These are phyloP conservation scores for Datnioides undecimradiatus DNA, from an alignment of 2,113 vertebrate genomes.

Conservation along the genomic window DNA sequence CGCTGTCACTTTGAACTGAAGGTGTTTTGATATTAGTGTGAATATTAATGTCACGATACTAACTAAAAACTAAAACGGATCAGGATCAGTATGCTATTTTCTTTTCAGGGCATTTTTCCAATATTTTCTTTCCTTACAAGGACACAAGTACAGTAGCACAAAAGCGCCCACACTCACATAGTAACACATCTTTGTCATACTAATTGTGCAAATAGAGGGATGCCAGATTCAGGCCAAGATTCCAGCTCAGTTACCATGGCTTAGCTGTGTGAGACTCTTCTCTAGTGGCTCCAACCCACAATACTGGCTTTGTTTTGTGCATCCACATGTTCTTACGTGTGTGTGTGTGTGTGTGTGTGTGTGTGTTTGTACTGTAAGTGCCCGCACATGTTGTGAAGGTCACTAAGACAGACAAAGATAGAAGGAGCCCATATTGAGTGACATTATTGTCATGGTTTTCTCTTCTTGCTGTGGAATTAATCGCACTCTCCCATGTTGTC, in stretches of 20 bases:
- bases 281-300: slow-evolving; percentile 37
- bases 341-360: slow-evolving; percentile 1
- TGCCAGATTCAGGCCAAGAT: slow-evolving; percentile 44
- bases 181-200: slow-evolving; percentile 42
- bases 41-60: not conserved
- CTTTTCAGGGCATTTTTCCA: not conserved
- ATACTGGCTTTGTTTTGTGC: slow-evolving; percentile 52
- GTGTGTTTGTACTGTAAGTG: slow-evolving; percentile 15
- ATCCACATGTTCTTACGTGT: slow-evolving; percentile 13
- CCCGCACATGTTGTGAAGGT: slow-evolving; percentile 30
- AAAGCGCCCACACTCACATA: slow-evolving; percentile 16
- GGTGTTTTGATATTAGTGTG: no score
- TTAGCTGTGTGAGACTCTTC: slow-evolving; percentile 39
- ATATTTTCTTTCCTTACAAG: not conserved
- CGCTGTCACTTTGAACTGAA: no score
- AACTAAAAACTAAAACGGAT: no score
- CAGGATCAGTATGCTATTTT: not conserved
- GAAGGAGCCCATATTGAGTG: not conserved
- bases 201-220: slow-evolving; percentile 27
- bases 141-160: slow-evolving; percentile 8
- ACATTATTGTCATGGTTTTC: not conserved
- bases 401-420: not conserved
- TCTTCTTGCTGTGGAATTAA: not conserved
- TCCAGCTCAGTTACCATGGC: slow-evolving; percentile 60
- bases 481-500: not conserved